These are phyloP conservation scores for Melitaea athalia DNA, from an alignment of 2,888 invertebrate genomes.

Conservation along the genomic window DNA sequence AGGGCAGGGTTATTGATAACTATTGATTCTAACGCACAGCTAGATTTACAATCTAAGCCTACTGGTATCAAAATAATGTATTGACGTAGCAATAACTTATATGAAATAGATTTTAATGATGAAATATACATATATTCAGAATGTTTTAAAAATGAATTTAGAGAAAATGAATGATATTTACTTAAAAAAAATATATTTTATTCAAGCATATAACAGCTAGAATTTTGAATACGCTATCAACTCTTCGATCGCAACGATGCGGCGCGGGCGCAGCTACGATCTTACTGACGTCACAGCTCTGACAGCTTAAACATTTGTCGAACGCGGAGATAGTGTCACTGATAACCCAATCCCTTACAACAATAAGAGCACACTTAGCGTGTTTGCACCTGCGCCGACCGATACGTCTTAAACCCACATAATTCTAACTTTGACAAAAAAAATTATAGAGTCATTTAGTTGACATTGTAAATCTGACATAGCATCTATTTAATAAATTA, in stretches of 20 bases:
- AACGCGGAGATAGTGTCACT: slow-evolving; percentile 79
- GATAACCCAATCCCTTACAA: slow-evolving; percentile 81
- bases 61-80: slow-evolving; percentile 28
- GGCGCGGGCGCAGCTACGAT: slow-evolving; percentile 59
- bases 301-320: slow-evolving; percentile 82
- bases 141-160: neutral
- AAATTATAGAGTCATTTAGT: slow-evolving; percentile 17
- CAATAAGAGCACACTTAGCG: slow-evolving; percentile 82
- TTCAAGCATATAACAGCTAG: slow-evolving; percentile 19
- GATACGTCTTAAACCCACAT: slow-evolving; percentile 65
- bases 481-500: neutral
- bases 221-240: slow-evolving; percentile 59
- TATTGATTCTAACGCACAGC: slow-evolving; percentile 76
- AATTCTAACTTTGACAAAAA: slow-evolving; percentile 48
- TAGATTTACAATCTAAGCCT: slow-evolving; percentile 65
- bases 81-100: slow-evolving; percentile 5
- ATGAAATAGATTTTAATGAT: slow-evolving; percentile 6
- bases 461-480: slow-evolving; percentile 13
- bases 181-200: slow-evolving; percentile 14
- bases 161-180: slow-evolving; percentile 21
- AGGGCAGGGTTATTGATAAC: slow-evolving; percentile 71
- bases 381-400: slow-evolving; percentile 79
- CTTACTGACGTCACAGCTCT: slow-evolving; percentile 80
- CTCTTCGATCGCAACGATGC: slow-evolving; percentile 58
- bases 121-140: too few relatives aligned